These are phyloP conservation scores for Venustoraphidia nigricollis DNA, from an alignment of 2,888 invertebrate genomes.

Conservation along the genomic window DNA sequence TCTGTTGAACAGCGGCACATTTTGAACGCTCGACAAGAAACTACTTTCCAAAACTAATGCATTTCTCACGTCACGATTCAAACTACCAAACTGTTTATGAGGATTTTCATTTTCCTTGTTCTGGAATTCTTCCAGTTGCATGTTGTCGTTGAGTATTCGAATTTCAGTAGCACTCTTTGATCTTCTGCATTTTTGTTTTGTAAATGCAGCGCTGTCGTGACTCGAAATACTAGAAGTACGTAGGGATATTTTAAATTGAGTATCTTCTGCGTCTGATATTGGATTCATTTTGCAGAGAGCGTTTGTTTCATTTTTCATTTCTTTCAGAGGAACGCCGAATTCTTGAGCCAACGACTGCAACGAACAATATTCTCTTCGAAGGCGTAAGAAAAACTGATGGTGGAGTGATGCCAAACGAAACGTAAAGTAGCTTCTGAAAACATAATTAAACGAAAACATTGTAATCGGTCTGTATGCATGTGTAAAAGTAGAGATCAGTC, in stretches of 20 bases:
- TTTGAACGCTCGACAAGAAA: conserved; percentile 21
- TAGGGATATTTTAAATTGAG: conserved; percentile 25
- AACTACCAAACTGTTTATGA: conserved; percentile 12
- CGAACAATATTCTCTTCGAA: conserved; percentile 56
- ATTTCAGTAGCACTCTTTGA: conserved; percentile 37
- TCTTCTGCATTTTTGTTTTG: conserved; percentile 19
- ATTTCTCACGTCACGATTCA: conserved; percentile 3
- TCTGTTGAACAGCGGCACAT: conserved; percentile 14
- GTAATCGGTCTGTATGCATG: too few relatives aligned
- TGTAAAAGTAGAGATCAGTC: too few relatives aligned
- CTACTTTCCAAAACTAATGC: conserved; percentile 21
- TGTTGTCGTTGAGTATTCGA: conserved; percentile 29
- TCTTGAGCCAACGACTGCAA: conserved; percentile 45
- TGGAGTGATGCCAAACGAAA: conserved; percentile 65
- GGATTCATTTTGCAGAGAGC: conserved; percentile 25
- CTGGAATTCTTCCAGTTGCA: conserved; percentile 37
- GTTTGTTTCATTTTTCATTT: conserved; percentile 28
- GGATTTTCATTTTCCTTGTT: conserved; percentile 59
- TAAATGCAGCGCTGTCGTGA: conserved; percentile 8
- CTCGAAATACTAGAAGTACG: conserved; percentile 18
- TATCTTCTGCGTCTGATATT: conserved; percentile 21
- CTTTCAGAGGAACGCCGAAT: conserved; percentile 36
- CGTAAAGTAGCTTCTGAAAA: conserved; percentile 51
- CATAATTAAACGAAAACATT: conserved; percentile 8
- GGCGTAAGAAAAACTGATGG: conserved; percentile 57